phyloP scores from a whole-genome alignment of 2,797 vertebrate genomes.

The Alcedo atthis region DNA sequence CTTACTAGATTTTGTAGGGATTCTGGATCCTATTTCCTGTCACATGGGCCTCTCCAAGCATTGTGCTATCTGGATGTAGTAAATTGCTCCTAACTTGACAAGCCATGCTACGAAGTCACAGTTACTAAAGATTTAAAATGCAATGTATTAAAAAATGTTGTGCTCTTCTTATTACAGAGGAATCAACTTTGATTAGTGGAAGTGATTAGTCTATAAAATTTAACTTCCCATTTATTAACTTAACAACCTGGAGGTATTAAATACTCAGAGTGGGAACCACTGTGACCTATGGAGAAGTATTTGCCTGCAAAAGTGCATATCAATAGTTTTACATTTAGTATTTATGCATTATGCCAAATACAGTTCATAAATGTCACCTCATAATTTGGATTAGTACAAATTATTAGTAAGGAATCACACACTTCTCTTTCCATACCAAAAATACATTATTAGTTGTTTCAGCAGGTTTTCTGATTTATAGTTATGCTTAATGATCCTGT shows the following conservation, averaged over 20 bases:
- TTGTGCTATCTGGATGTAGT: neutral
- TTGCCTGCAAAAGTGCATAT: conserved; percentile 38
- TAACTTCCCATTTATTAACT: conserved; percentile 58
- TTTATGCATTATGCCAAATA: conserved; percentile 63
- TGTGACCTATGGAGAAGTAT: conserved; percentile 42
- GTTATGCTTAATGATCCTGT: conserved; percentile 13
- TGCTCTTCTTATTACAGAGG: neutral
- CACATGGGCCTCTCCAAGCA: neutral
- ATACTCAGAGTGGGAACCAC: conserved; percentile 18
- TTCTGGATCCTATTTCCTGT: neutral
- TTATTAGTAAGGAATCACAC: conserved; percentile 61
- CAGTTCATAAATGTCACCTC: conserved; percentile 67
- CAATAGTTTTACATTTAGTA: conserved; percentile 53
- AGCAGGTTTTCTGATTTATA: conserved; percentile 53
- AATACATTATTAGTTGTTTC: conserved; percentile 39
- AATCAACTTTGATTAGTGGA: conserved; percentile 38
- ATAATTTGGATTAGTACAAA: conserved; percentile 63
- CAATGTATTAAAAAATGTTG: neutral
- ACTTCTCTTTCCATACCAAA: conserved; percentile 5
- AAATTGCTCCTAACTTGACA: neutral
- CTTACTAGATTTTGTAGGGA: neutral
- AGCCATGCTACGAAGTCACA: neutral
- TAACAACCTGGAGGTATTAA: conserved; percentile 30
- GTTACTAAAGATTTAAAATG: neutral
- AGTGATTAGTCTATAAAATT: conserved; percentile 55